phyloP scores from a whole-genome alignment of 1,140 invertebrate species.

The Temnothorax longispinosus region DNA sequence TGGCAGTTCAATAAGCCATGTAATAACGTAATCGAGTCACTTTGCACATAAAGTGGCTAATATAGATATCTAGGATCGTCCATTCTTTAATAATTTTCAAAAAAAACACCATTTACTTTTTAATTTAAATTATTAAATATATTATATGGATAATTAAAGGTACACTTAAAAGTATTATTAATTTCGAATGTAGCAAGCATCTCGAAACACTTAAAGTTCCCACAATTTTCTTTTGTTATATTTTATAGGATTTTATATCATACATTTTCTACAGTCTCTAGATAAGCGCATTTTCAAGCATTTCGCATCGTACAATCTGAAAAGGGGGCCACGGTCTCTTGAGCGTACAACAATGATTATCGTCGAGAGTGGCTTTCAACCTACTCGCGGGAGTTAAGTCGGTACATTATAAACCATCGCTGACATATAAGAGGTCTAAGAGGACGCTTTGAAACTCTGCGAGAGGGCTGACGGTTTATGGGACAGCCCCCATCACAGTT shows the following conservation, averaged over 20 bases:
- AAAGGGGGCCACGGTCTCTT: slow-evolving; percentile 1
- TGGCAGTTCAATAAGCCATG: slow-evolving; percentile 23
- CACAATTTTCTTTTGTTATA: background rate
- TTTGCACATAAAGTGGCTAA: background rate
- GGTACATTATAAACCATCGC: slow-evolving; percentile 40
- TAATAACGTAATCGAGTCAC: background rate
- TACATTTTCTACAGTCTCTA: background rate
- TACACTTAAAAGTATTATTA: background rate
- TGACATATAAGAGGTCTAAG: slow-evolving; percentile 61
- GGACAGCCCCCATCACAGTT: slow-evolving; percentile 45
- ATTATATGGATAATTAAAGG: background rate
- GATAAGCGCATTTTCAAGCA: background rate
- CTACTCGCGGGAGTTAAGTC: background rate
- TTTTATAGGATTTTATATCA: background rate
- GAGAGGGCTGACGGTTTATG: slow-evolving; percentile 43
- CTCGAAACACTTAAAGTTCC: background rate
- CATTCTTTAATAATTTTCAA: background rate
- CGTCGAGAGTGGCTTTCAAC: slow-evolving; percentile 12
- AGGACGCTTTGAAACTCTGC: slow-evolving; percentile 43
- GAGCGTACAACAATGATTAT: slow-evolving; percentile 30
- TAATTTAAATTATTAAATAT: background rate
- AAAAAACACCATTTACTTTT: background rate
- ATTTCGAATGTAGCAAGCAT: background rate
- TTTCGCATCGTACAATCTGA: background rate
- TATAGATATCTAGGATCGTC: background rate